A percentile compares a stretch with the other conserved stretches of the same genome.
Evolutionary conservation across 1,140 invertebrate genomes (phyloP).

Genomic region (Drosophila busckii): DNA sequence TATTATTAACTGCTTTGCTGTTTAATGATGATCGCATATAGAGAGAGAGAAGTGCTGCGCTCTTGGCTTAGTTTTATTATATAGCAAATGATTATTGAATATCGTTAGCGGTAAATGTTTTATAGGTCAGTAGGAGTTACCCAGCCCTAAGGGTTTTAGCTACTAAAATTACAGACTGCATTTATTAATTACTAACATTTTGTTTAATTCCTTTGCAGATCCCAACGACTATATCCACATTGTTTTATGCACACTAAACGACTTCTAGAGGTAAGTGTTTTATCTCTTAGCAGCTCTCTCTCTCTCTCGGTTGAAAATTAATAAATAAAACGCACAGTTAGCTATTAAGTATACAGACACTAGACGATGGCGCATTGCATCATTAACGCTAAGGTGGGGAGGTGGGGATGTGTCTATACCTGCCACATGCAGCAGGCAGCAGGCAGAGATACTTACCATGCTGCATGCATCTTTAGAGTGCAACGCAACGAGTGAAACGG

Average conservation of each 20-base stretch:
- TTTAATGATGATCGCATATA: background rate
- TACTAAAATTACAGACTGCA: too few relatives aligned
- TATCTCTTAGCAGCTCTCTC: too few relatives aligned
- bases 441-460: slow-evolving; percentile 34
- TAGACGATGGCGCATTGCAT: slow-evolving; percentile 62
- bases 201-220: too few relatives aligned
- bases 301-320: too few relatives aligned
- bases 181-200: too few relatives aligned
- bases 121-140: slow-evolving; percentile 34
- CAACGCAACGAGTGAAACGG: slow-evolving; percentile 55
- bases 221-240: slow-evolving; percentile 46
- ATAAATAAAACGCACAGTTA: slow-evolving; percentile 65
- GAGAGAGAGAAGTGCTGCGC: slow-evolving; percentile 7
- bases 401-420: slow-evolving; percentile 29
- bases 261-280: slow-evolving; percentile 55
- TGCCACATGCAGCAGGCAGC: slow-evolving; percentile 43
- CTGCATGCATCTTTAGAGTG: slow-evolving; percentile 18
- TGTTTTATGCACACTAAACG: slow-evolving; percentile 20
- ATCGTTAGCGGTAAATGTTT: slow-evolving; percentile 41
- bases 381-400: slow-evolving; percentile 52
- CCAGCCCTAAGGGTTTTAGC: slow-evolving; percentile 5
- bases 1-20: slow-evolving; percentile 10
- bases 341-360: too few relatives aligned
- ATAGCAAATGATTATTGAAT: slow-evolving; percentile 45
- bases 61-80: slow-evolving; percentile 31